A percentile compares a stretch with the other conserved stretches of the same genome.
Evolutionary conservation across 2,888 invertebrate genomes (phyloP).

Genomic region (Sceliomorpha sp.): DNA sequence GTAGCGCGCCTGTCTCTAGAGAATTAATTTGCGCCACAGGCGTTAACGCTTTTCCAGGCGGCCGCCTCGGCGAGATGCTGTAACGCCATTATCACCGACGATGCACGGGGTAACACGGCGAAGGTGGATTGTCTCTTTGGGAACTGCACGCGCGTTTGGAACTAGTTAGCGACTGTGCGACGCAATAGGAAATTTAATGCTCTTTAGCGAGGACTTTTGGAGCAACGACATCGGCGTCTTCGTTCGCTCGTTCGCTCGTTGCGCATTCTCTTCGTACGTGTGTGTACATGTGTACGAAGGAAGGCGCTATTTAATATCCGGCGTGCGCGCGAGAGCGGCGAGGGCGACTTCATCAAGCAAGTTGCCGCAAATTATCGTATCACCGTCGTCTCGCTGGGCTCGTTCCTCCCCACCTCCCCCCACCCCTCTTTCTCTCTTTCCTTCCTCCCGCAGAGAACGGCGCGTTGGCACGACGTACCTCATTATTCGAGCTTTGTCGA

Average conservation of each 20-base stretch:
- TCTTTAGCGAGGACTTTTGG: conserved; percentile 26
- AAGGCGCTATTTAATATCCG: conserved; percentile 57
- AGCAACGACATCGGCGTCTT: conserved; percentile 21
- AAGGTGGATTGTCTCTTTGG: conserved; percentile 10
- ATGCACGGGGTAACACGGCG: conserved; percentile 1
- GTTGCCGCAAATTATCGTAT: conserved; percentile 56
- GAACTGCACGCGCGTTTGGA: conserved; percentile 56
- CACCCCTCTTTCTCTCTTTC: too few species aligned
- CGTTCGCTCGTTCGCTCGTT: neutral
- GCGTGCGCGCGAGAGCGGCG: conserved; percentile 39
- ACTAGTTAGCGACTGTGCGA: conserved; percentile 54
- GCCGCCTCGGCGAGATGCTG: conserved; percentile 8
- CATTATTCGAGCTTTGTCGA: conserved; percentile 27
- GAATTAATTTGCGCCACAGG: conserved; percentile 8
- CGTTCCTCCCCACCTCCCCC: neutral
- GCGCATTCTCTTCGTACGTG: too few species aligned
- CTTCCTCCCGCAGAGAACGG: conserved; percentile 4
- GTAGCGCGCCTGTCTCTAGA: neutral
- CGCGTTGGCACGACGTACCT: conserved; percentile 21
- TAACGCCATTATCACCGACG: conserved; percentile 11
- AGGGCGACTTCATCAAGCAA: conserved; percentile 58
- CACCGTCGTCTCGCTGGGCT: neutral
- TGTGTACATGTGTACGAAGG: neutral
- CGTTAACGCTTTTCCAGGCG: conserved; percentile 11
- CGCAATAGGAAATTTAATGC: conserved; percentile 59